These are phyloP conservation scores for Oreochromis grahami DNA, from an alignment of 2,797 vertebrate species.

Conservation along the genomic window DNA sequence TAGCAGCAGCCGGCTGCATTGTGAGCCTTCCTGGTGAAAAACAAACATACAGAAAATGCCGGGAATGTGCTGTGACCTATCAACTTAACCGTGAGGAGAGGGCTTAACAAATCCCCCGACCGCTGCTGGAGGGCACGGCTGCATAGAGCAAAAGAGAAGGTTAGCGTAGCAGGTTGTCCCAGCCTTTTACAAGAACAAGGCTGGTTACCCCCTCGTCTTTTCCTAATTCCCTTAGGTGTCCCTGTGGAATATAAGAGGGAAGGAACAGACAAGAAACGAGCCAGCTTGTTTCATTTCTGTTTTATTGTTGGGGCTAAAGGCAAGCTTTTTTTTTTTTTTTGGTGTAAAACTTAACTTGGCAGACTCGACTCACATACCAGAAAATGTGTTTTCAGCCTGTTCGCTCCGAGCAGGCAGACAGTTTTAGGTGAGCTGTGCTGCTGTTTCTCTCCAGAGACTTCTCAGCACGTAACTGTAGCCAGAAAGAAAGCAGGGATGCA, in stretches of 20 bases:
- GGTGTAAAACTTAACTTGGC: constrained; percentile 34
- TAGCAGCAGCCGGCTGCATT: constrained; percentile 33
- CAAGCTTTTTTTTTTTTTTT: constrained; percentile 8
- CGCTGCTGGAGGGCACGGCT: constrained; percentile 44
- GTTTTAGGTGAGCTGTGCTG: constrained; percentile 42
- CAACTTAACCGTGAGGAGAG: constrained; percentile 56
- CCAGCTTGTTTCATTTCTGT: neutral
- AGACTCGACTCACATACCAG: constrained; percentile 31
- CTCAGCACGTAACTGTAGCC: neutral
- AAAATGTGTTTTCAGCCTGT: constrained; percentile 40
- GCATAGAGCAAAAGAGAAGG: constrained; percentile 26
- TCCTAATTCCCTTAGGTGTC: constrained; percentile 17
- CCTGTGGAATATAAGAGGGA: constrained; percentile 10
- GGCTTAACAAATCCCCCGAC: constrained; percentile 29
- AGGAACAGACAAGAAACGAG: constrained; percentile 6
- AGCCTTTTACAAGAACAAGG: constrained; percentile 39
- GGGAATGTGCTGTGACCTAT: constrained; percentile 68
- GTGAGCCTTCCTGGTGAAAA: constrained; percentile 56
- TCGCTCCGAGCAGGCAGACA: constrained; percentile 19
- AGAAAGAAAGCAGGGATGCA: constrained; percentile 1
- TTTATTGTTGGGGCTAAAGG: constrained; percentile 2
- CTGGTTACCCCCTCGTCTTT: neutral
- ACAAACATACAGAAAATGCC: constrained; percentile 67
- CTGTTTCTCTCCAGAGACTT: constrained; percentile 23
- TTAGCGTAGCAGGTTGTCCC: constrained; percentile 22